These are phyloP conservation scores for Chaunax sp. DNA, from an alignment of 2,797 vertebrate genomes.

Conservation along the genomic window DNA sequence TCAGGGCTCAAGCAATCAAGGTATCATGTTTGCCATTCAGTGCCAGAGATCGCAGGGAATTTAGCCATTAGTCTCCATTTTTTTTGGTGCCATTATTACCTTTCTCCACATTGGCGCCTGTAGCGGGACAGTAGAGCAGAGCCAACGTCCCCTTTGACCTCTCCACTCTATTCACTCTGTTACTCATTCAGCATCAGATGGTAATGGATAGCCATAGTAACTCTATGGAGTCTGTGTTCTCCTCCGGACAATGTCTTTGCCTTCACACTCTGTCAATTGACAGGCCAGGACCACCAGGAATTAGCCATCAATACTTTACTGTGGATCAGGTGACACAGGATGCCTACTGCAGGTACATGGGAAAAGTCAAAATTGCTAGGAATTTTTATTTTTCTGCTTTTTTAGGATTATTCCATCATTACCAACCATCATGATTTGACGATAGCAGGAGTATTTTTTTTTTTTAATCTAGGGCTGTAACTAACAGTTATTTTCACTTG, in stretches of 20 bases:
- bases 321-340: constrained; percentile 62
- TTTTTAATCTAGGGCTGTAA: too few species aligned
- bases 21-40: constrained; percentile 65
- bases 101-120: constrained; percentile 44
- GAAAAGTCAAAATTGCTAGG: constrained; percentile 2
- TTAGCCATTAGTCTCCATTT: constrained; percentile 55
- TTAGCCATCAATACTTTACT: constrained; percentile 51
- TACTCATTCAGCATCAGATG: constrained; percentile 72
- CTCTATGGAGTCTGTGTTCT: constrained; percentile 76
- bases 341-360: constrained; percentile 47
- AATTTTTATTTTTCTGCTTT: too few species aligned
- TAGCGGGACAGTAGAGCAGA: constrained; percentile 65
- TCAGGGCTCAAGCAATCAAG: constrained; percentile 18
- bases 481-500: too few species aligned
- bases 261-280: constrained; percentile 66
- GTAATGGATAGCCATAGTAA: constrained; percentile 74
- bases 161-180: constrained; percentile 63
- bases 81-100: constrained; percentile 60
- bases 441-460: too few species aligned
- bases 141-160: constrained; percentile 71
- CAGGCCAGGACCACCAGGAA: constrained; percentile 64
- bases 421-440: neutral
- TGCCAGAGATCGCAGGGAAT: constrained; percentile 35
- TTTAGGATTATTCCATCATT: neutral
- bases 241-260: constrained; percentile 56